Percentiles rank a stretch among this genome's conserved stretches.
Conservation (phyloP, 2,113 vertebrate genomes). For the Malurus melanocephalus region DNA sequence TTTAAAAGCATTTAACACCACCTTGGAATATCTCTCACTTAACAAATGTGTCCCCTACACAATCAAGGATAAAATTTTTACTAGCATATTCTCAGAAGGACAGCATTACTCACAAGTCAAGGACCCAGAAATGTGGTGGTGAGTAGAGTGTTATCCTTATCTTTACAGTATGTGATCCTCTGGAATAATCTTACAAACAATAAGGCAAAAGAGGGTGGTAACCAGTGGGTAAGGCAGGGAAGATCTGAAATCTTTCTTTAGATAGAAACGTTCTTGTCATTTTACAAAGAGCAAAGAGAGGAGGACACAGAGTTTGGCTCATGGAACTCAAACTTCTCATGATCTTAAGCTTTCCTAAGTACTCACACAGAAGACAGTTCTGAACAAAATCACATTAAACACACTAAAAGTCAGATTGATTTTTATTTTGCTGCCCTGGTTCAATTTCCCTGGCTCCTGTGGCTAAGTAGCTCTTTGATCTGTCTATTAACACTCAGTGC, state of each 20-base stretch:
- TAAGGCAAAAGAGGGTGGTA: background rate
- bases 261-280: rapidly evolving
- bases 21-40: background rate
- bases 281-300: background rate
- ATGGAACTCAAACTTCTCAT: background rate
- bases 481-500: background rate
- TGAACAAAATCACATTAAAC: constrained; percentile 8
- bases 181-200: background rate
- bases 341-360: background rate
- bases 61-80: background rate
- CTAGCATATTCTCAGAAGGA: background rate
- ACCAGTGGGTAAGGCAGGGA: background rate
- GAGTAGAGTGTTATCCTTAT: background rate
- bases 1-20: background rate
- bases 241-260: background rate
- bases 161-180: background rate
- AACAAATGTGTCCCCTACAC: background rate
- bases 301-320: background rate
- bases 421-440: constrained; percentile 26
- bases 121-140: background rate
- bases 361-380: background rate
- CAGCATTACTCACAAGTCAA: background rate
- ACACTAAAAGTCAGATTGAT: background rate
- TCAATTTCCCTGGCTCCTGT: constrained; percentile 12
- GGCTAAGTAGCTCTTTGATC: constrained; percentile 19